Conservation (phyloP, 2,797 vertebrate species). For the Cirrhinus mrigala region DNA sequence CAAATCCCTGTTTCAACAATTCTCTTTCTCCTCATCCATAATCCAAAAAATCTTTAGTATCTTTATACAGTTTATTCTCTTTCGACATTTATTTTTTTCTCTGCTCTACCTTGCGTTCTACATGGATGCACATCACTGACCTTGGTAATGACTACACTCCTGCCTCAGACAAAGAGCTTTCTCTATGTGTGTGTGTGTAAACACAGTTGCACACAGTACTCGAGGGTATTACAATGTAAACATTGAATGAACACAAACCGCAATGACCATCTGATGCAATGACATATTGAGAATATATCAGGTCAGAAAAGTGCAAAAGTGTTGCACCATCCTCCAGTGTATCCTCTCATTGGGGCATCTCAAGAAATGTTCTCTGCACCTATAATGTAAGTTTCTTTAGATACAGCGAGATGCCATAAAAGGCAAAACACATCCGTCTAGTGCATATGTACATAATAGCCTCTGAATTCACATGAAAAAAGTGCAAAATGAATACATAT, state of each 20-base stretch:
- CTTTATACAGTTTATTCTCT: conserved; percentile 9
- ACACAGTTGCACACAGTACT: not conserved
- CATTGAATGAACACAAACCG: not conserved
- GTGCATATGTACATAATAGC: not conserved
- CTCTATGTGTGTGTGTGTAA: conserved; percentile 1
- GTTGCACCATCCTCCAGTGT: not conserved
- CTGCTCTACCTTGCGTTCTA: conserved; percentile 23
- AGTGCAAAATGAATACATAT: not conserved
- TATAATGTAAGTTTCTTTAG: not conserved
- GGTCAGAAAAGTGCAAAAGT: not conserved
- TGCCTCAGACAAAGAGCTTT: conserved; percentile 44
- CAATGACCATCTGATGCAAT: not conserved
- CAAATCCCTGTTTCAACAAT: not conserved
- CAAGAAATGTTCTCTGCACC: not conserved
- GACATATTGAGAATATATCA: not conserved
- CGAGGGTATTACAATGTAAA: not conserved
- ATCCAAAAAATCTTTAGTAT: conserved; percentile 7
- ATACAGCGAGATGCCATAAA: not conserved
- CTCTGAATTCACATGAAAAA: not conserved
- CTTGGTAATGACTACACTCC: conserved; percentile 46
- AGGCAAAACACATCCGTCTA: not conserved
- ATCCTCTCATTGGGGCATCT: not conserved
- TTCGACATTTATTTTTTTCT: not conserved
- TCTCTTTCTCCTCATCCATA: not conserved
- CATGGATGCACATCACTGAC: conserved; percentile 52